A percentile compares a stretch with the other conserved stretches of the same genome.
Evolutionary conservation across 2,797 vertebrate genomes (phyloP).

Genomic region (Taenioides sp.): DNA sequence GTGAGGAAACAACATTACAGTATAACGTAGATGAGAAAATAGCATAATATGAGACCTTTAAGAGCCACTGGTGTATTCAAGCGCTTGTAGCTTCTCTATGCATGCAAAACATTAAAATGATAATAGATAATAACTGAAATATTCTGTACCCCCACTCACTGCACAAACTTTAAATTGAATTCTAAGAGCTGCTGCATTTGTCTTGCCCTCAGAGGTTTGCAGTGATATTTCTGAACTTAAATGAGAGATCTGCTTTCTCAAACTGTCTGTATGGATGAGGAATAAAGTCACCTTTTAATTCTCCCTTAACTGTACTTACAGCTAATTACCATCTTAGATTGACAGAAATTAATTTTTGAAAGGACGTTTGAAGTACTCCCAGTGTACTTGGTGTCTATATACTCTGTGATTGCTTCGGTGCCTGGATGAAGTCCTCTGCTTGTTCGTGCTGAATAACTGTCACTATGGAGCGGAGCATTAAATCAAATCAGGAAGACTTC

Average conservation of each 20-base stretch:
- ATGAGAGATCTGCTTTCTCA: slow-evolving; percentile 42
- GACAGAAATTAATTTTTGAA: slow-evolving; percentile 70
- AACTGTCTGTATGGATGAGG: slow-evolving; percentile 31
- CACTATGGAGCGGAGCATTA: slow-evolving; percentile 54
- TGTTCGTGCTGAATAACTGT: slow-evolving; percentile 59
- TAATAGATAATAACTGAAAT: background rate
- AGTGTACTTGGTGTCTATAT: slow-evolving; percentile 64
- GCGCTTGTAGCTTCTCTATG: background rate
- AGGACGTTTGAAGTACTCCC: slow-evolving; percentile 65
- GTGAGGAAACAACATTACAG: too few relatives aligned
- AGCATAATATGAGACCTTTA: too few relatives aligned
- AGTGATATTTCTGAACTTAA: slow-evolving; percentile 15
- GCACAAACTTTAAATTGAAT: background rate
- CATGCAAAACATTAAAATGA: background rate
- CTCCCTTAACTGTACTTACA: slow-evolving; percentile 46
- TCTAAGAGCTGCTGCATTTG: background rate
- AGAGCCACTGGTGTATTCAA: too few relatives aligned
- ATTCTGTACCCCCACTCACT: background rate
- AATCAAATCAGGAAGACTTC: slow-evolving; percentile 44
- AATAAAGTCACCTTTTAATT: slow-evolving; percentile 57
- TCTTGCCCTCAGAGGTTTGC: background rate
- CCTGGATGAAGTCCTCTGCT: slow-evolving; percentile 53
- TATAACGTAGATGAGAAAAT: too few relatives aligned
- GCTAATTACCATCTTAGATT: slow-evolving; percentile 68
- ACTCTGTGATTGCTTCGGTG: slow-evolving; percentile 66